A percentile compares a stretch with the other conserved stretches of the same genome.
Conservation (phyloP, 2,113 vertebrate species). For the Neolamprologus sp. region DNA sequence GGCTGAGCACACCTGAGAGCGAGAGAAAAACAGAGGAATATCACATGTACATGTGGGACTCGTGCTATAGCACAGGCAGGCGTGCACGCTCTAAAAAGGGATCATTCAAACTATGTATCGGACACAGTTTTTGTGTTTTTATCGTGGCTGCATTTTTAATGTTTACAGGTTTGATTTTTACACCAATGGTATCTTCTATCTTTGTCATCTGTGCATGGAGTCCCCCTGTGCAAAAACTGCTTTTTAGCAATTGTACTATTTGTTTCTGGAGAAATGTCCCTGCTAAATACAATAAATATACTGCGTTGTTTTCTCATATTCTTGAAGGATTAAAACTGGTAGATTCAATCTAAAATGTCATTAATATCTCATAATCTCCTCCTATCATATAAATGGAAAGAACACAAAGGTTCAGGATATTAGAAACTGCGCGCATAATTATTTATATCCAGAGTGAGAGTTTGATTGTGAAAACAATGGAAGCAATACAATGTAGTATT, state of each 20-base stretch:
- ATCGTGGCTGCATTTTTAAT: accelerated
- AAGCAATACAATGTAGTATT: neutral
- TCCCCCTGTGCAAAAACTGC: neutral
- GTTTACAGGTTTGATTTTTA: neutral
- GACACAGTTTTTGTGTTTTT: neutral
- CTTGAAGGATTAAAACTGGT: neutral
- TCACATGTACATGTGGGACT: neutral
- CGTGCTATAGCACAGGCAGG: neutral
- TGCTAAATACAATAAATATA: neutral
- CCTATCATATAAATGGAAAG: neutral
- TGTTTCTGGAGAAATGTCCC: accelerated
- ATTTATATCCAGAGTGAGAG: neutral
- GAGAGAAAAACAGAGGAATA: neutral
- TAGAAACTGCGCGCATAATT: neutral
- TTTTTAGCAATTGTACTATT: neutral
- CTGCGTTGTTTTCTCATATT: neutral
- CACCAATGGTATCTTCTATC: neutral
- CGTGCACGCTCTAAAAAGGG: accelerated
- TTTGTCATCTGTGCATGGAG: accelerated
- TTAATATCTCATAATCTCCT: neutral
- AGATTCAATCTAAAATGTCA: neutral
- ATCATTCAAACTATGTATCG: neutral
- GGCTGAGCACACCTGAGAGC: constrained; percentile 84
- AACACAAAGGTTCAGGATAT: neutral
- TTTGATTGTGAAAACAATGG: neutral